phyloP scores from a whole-genome alignment of 1,140 invertebrate species.

The Nasonia vitripennis region DNA sequence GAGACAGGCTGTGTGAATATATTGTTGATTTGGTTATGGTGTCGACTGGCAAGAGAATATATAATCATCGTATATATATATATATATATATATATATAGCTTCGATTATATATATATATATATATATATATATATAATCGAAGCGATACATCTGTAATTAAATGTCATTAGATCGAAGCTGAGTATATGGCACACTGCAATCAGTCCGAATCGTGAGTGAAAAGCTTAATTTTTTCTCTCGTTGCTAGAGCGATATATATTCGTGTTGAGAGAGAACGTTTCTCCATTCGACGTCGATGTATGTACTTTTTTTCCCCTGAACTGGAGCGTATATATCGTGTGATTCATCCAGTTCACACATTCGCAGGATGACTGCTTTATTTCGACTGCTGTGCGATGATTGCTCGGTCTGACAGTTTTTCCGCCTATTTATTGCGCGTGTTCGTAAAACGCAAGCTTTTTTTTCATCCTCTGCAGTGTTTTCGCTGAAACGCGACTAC shows the following conservation, averaged over 20 bases:
- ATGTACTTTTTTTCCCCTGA: not conserved
- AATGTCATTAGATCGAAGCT: slow-evolving; percentile 35
- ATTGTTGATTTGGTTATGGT: slow-evolving; percentile 17
- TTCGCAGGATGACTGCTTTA: not conserved
- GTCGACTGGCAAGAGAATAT: not conserved
- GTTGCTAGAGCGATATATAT: not conserved
- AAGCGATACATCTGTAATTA: slow-evolving; percentile 34
- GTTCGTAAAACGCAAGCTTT: not conserved
- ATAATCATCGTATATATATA: not conserved
- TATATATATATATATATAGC: no score
- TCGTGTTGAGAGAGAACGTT: slow-evolving; percentile 13
- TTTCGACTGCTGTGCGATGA: not conserved
- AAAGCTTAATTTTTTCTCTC: not conserved
- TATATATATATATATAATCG: not conserved
- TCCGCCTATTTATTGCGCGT: not conserved
- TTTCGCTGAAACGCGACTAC: no score
- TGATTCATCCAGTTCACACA: no score
- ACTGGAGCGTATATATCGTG: not conserved
- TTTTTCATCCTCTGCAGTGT: no score
- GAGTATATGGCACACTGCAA: not conserved
- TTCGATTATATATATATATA: no score
- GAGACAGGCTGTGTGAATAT: slow-evolving; percentile 22
- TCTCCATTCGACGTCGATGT: slow-evolving; percentile 19
- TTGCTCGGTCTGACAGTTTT: slow-evolving; percentile 29
- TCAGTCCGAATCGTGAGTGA: not conserved